Conservation (phyloP, 2,113 vertebrate species). For the Hippocampus guttulatus region DNA sequence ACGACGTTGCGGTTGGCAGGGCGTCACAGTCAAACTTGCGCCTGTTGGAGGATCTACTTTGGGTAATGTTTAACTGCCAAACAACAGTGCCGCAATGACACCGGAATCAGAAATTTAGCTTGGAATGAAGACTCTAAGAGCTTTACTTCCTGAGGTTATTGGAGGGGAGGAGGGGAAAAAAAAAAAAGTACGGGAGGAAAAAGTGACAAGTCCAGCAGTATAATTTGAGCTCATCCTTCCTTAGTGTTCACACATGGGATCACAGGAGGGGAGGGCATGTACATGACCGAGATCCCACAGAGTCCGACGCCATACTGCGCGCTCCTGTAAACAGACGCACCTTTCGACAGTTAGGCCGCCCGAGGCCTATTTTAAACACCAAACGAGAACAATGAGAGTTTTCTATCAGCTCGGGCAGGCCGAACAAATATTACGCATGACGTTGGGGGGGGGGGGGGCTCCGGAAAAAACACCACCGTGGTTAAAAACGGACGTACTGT, state of each 20-base stretch:
- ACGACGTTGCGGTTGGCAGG: slow-evolving; percentile 51
- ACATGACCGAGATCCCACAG: not conserved
- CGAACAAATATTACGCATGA: slow-evolving; percentile 5
- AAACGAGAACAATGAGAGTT: not conserved
- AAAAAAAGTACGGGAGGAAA: slow-evolving; percentile 24
- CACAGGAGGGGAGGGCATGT: not conserved
- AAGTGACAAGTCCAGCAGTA: slow-evolving; percentile 19
- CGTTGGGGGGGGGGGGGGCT: not conserved
- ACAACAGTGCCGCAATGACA: slow-evolving; percentile 67
- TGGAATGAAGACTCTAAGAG: slow-evolving; percentile 38
- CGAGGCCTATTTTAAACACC: not conserved
- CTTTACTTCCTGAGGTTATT: slow-evolving; percentile 42
- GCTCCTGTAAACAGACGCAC: slow-evolving; percentile 5
- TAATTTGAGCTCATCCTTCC: slow-evolving; percentile 14
- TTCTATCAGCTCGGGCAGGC: not conserved
- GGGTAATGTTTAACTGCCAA: slow-evolving; percentile 71
- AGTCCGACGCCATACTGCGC: not conserved
- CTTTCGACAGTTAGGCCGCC: not conserved
- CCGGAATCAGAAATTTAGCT: slow-evolving; percentile 46
- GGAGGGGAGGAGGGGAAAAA: slow-evolving; percentile 18
- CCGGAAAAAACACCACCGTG: slow-evolving; percentile 8
- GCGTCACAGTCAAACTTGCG: slow-evolving; percentile 44
- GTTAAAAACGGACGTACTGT: slow-evolving; percentile 14
- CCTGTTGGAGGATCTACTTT: slow-evolving; percentile 51
- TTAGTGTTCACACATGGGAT: not conserved